A percentile compares a stretch with the other conserved stretches of the same genome.
Conservation (phyloP, 2,888 invertebrate genomes). For the Bombylius discolor region DNA sequence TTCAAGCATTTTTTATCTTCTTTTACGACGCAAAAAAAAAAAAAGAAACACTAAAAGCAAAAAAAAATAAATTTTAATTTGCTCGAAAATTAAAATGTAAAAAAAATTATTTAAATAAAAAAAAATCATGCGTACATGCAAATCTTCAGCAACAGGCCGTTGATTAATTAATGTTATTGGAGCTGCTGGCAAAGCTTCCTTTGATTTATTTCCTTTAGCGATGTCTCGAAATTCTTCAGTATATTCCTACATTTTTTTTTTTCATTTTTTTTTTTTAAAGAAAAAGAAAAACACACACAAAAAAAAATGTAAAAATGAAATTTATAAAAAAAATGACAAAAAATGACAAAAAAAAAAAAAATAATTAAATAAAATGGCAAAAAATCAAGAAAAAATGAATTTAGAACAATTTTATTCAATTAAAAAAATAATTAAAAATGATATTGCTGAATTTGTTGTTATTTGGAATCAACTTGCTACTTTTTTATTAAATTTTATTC, state of each 20-base stretch:
- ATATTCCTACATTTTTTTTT: constrained; percentile 59
- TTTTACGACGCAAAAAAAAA: too few species aligned
- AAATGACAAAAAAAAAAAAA: background rate
- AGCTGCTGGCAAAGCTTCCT: constrained; percentile 83
- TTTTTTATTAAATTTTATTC: too few species aligned
- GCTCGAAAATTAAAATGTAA: constrained; percentile 1
- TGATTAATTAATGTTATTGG: constrained; percentile 92
- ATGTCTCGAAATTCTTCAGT: constrained; percentile 95
- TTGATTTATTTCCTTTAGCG: constrained; percentile 79
- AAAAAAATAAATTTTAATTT: background rate
- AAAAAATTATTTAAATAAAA: background rate
- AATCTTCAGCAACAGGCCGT: constrained; percentile 86
- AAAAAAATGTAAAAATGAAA: constrained; percentile 4
- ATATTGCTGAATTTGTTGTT: too few species aligned
- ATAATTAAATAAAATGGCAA: too few species aligned
- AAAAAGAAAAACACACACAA: constrained; percentile 12
- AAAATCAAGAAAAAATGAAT: too few species aligned
- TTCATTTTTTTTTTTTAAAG: constrained; percentile 5
- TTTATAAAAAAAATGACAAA: constrained; percentile 1
- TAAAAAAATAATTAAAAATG: too few species aligned
- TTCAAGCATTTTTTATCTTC: too few species aligned
- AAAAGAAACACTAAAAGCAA: too few species aligned
- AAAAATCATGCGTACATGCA: constrained; percentile 46
- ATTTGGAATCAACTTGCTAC: too few species aligned
- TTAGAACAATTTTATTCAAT: too few species aligned